phyloP scores from a whole-genome alignment of 2,888 invertebrate genomes.

The Trichacis sp. region DNA sequence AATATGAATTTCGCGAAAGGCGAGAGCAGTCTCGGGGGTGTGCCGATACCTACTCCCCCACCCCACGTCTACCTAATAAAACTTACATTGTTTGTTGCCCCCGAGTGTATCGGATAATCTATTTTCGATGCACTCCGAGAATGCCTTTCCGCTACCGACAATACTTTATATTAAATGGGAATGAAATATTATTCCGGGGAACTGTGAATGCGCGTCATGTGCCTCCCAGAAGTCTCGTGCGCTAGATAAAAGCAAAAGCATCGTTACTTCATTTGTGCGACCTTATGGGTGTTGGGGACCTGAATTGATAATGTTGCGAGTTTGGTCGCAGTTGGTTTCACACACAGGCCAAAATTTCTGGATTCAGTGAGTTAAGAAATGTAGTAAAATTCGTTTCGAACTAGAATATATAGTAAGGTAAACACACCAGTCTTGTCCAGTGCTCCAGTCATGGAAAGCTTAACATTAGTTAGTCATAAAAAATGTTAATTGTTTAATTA shows the following conservation, averaged over 20 bases:
- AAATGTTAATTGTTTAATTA: too few relatives aligned
- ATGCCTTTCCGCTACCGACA: conserved; percentile 11
- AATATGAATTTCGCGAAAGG: conserved; percentile 27
- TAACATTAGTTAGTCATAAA: too few relatives aligned
- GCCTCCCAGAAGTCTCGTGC: conserved; percentile 6
- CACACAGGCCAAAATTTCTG: too few relatives aligned
- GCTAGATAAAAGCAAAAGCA: not conserved
- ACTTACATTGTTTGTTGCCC: conserved; percentile 31
- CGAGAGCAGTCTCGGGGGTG: conserved; percentile 18
- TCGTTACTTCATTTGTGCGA: conserved; percentile 8
- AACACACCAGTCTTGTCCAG: too few relatives aligned
- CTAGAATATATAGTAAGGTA: too few relatives aligned
- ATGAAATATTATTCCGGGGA: conserved; percentile 17
- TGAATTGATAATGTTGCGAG: too few relatives aligned
- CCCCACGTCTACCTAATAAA: conserved; percentile 23
- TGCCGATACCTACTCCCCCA: not conserved
- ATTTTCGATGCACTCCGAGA: conserved; percentile 23
- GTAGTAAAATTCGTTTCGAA: too few relatives aligned
- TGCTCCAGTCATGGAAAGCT: too few relatives aligned
- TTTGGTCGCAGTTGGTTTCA: too few relatives aligned
- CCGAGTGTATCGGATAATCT: conserved; percentile 27
- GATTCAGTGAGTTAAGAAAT: too few relatives aligned
- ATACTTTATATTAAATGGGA: conserved; percentile 19
- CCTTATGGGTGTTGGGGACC: too few relatives aligned
- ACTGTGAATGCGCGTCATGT: conserved; percentile 9